phyloP scores from a whole-genome alignment of 2,888 invertebrate species.

The Podabrus alpinus region DNA sequence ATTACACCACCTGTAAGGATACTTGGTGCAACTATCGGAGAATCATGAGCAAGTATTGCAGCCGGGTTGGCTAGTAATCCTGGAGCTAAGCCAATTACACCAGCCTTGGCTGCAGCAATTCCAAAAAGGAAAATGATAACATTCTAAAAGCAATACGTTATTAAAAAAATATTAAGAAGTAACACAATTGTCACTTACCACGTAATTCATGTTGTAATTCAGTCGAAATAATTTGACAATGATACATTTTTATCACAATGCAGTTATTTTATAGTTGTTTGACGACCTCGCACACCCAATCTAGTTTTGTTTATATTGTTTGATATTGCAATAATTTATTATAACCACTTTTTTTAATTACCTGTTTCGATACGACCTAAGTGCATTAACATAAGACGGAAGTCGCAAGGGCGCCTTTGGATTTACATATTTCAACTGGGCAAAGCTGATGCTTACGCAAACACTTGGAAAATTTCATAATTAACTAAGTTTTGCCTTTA shows the following conservation, averaged over 20 bases:
- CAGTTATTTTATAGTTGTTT: slow-evolving; percentile 4
- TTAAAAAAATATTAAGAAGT: background rate
- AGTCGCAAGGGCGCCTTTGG: background rate
- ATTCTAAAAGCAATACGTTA: slow-evolving; percentile 4
- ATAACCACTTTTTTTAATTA: background rate
- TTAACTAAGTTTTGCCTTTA: background rate
- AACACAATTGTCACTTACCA: slow-evolving; percentile 6
- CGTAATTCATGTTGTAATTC: slow-evolving; percentile 13
- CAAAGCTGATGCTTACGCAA: background rate
- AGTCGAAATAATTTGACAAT: background rate
- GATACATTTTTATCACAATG: background rate
- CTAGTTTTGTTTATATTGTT: background rate
- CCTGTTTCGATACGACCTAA: background rate
- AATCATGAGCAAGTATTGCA: slow-evolving; percentile 5
- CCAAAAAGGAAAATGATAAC: slow-evolving; percentile 2
- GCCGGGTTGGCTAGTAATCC: background rate
- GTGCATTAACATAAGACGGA: slow-evolving; percentile 10
- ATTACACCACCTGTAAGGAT: background rate
- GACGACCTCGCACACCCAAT: background rate
- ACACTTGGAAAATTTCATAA: background rate
- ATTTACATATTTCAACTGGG: background rate
- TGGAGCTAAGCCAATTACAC: background rate
- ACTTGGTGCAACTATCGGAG: slow-evolving; percentile 6
- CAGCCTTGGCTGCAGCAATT: slow-evolving; percentile 4
- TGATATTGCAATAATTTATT: background rate